Percentiles rank a stretch among this genome's conserved stretches.
Evolutionary conservation across 2,797 vertebrate species (phyloP).

Genomic region (Poecilia picta): DNA sequence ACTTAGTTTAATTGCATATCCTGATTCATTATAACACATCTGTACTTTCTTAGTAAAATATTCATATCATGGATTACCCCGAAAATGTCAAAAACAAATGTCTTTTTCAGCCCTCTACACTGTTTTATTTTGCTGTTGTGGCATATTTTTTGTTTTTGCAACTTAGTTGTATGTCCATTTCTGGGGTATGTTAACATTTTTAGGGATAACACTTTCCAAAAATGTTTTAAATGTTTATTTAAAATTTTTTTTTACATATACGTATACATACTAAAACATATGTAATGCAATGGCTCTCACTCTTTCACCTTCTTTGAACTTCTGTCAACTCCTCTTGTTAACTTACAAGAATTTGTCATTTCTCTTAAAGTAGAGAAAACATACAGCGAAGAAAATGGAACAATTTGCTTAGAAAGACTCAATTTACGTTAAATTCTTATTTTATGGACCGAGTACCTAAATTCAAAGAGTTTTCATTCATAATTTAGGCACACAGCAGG

Average conservation of each 20-base stretch:
- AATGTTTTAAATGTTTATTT: not conserved
- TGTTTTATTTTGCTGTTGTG: not conserved
- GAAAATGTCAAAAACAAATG: not conserved
- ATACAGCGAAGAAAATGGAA: not conserved
- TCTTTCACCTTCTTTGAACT: not conserved
- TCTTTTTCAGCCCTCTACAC: not conserved
- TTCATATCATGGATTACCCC: not conserved
- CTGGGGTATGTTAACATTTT: not conserved
- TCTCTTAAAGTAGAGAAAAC: not conserved
- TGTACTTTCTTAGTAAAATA: not conserved
- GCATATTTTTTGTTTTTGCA: not conserved
- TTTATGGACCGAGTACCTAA: not conserved
- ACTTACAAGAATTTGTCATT: not conserved
- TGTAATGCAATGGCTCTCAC: not conserved
- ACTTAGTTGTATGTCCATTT: not conserved
- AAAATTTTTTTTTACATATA: not conserved
- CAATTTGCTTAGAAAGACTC: not conserved
- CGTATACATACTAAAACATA: not conserved
- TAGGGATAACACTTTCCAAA: not conserved
- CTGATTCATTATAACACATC: not conserved
- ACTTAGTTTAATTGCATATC: not conserved
- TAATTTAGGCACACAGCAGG: not conserved
- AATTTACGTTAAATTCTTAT: not conserved
- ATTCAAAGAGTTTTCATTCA: not conserved
- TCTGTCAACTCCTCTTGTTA: not conserved